phyloP scores from a whole-genome alignment of 92 coral and sea anemone genomes.

The Paragorgia papillata region DNA sequence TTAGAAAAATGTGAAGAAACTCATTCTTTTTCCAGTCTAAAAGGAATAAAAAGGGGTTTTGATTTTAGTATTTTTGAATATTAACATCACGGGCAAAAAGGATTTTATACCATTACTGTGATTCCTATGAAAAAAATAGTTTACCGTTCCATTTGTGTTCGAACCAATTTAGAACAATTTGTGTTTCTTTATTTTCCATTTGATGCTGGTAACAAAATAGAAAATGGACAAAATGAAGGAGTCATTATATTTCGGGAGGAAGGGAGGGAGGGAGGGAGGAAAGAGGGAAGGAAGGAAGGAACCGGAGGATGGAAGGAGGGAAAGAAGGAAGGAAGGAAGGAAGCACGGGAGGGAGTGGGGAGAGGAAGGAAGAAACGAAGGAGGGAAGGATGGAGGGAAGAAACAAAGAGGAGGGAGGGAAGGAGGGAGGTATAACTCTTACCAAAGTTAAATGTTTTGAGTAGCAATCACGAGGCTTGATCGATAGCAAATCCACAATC shows the following conservation, averaged over 20 bases:
- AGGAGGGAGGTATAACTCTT: not conserved
- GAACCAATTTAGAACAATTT: constrained; percentile 78
- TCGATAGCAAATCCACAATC: not conserved
- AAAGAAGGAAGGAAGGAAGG: too few relatives aligned
- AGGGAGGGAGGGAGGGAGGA: too few relatives aligned
- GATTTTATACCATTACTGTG: too few relatives aligned
- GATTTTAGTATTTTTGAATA: too few relatives aligned
- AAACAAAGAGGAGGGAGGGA: too few relatives aligned
- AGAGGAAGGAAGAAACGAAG: too few relatives aligned
- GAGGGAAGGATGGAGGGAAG: too few relatives aligned
- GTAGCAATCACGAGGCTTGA: not conserved
- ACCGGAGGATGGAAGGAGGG: too few relatives aligned
- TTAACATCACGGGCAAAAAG: not conserved
- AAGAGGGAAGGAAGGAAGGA: too few relatives aligned
- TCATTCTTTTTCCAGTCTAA: constrained; percentile 88
- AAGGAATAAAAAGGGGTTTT: not conserved
- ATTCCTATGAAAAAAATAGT: not conserved
- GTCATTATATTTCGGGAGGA: too few relatives aligned
- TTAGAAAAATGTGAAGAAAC: constrained; percentile 83
- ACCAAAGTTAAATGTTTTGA: not conserved
- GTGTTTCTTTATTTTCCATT: constrained; percentile 7
- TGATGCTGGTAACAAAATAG: constrained; percentile 11
- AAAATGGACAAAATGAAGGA: constrained; percentile 3
- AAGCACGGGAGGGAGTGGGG: too few relatives aligned
- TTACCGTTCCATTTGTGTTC: constrained; percentile 87